Conservation (phyloP, 2,888 invertebrate genomes). For the Amitus sp. region DNA sequence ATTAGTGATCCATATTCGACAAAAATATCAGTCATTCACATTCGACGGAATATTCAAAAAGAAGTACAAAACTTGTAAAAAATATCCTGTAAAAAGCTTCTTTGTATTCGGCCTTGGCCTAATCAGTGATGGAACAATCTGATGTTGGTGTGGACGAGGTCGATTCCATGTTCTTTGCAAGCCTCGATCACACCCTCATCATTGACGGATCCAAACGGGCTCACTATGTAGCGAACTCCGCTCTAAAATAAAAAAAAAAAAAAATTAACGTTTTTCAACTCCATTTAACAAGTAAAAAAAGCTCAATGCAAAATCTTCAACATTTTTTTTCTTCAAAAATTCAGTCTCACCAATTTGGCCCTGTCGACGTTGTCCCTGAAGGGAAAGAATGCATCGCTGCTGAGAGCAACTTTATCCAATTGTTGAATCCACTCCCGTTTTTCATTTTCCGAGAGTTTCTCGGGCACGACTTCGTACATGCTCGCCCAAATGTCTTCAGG, state of each 20-base stretch:
- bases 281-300: too few relatives aligned
- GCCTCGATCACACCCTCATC: conserved; percentile 90
- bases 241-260: conserved; percentile 71
- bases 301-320: too few relatives aligned
- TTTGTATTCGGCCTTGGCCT: background rate
- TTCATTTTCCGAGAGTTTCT: conserved; percentile 75
- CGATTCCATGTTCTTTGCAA: conserved; percentile 90
- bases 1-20: background rate
- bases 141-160: conserved; percentile 87
- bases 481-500: conserved; percentile 78
- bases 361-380: conserved; percentile 97
- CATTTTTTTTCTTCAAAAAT: background rate
- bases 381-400: conserved; percentile 98
- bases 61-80: background rate
- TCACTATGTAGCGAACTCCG: conserved; percentile 92
- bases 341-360: conserved; percentile 78
- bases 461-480: conserved; percentile 80
- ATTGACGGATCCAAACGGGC: conserved; percentile 94
- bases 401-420: conserved; percentile 79
- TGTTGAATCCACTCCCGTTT: conserved; percentile 75
- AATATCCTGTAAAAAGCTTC: background rate
- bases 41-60: background rate
- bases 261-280: background rate
- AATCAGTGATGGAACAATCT: conserved; percentile 93
- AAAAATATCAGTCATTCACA: background rate